Evolutionary conservation across 2,888 invertebrate genomes (phyloP).

Genomic region (Ptychoptera contaminata): DNA sequence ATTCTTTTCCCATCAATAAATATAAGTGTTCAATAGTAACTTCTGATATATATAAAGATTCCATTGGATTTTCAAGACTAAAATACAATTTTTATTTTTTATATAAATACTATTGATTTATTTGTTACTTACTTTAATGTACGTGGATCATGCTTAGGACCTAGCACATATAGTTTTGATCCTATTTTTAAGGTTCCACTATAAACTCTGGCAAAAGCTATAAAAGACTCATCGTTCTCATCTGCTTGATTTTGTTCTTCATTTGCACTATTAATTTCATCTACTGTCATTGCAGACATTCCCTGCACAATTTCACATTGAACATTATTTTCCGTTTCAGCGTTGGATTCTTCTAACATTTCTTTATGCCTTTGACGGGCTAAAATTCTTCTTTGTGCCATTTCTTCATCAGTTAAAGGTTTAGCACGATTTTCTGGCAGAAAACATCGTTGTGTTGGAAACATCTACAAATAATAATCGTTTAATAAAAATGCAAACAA

Average conservation of each 20-base stretch:
- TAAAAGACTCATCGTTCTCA: conserved; percentile 42
- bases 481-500: background rate
- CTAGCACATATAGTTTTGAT: conserved; percentile 64
- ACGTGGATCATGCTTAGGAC: conserved; percentile 76
- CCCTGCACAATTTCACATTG: conserved; percentile 3
- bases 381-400: conserved; percentile 47
- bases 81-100: background rate
- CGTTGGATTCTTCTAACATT: conserved; percentile 15
- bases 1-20: conserved; percentile 83
- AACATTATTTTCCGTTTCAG: conserved; percentile 19
- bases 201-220: conserved; percentile 87
- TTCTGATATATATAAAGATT: conserved; percentile 25
- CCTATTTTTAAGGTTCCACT: conserved; percentile 70
- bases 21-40: conserved; percentile 58
- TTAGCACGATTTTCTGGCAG: conserved; percentile 70
- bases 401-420: conserved; percentile 57
- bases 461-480: conserved; percentile 66
- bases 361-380: conserved; percentile 50
- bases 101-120: background rate
- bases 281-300: background rate
- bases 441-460: conserved; percentile 55
- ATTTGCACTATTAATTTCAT: conserved; percentile 15
- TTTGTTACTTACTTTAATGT: conserved; percentile 38
- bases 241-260: conserved; percentile 15
- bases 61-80: conserved; percentile 7